Evolutionary conservation across 1,140 invertebrate genomes (phyloP).

Genomic region (Aphis gossypii): DNA sequence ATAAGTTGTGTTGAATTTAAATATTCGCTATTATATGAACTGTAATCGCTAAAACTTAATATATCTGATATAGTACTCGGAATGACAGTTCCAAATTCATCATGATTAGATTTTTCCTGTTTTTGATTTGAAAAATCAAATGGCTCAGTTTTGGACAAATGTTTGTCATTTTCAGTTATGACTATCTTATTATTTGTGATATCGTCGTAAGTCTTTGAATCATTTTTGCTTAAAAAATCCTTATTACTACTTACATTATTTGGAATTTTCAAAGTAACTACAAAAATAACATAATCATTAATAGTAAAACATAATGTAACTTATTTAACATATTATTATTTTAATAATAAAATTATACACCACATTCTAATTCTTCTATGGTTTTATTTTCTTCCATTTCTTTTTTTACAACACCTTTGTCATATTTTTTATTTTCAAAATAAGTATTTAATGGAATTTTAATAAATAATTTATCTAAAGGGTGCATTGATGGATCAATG

Average conservation of each 20-base stretch:
- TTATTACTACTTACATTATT: not conserved
- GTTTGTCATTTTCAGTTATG: not conserved
- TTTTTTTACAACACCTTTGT: not conserved
- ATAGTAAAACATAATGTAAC: not conserved
- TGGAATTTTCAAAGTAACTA: not conserved
- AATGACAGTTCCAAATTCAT: not conserved
- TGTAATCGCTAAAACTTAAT: not conserved
- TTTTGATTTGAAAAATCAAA: not conserved
- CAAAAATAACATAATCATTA: not conserved
- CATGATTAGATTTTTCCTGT: not conserved
- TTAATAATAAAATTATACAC: too few species aligned
- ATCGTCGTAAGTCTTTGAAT: not conserved
- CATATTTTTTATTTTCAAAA: not conserved
- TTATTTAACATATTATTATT: not conserved
- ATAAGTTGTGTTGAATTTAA: not conserved
- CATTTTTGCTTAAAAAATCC: not conserved
- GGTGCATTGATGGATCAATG: not conserved
- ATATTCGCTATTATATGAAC: not conserved
- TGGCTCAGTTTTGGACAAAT: not conserved
- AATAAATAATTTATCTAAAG: not conserved
- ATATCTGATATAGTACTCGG: not conserved
- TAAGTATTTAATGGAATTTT: not conserved
- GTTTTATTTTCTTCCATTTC: not conserved
- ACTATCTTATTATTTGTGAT: not conserved
- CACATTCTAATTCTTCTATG: not conserved